Evolutionary conservation across 1,140 invertebrate genomes (phyloP).

Genomic region (Gerris buenoi): DNA sequence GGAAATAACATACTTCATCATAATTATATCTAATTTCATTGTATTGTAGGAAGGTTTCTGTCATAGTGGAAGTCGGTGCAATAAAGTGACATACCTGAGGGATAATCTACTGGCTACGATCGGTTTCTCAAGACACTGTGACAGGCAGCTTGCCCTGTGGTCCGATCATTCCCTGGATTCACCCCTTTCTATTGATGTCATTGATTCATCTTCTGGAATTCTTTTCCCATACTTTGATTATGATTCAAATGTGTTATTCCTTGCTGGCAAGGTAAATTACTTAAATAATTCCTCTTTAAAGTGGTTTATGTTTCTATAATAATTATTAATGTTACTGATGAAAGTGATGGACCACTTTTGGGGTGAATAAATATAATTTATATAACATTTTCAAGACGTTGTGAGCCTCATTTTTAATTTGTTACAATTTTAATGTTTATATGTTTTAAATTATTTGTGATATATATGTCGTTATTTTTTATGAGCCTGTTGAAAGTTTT

Average conservation of each 20-base stretch:
- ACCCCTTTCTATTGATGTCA: slow-evolving; percentile 63
- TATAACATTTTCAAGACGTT: no score
- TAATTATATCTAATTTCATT: no score
- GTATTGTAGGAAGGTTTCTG: slow-evolving; percentile 67
- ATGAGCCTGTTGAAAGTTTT: no score
- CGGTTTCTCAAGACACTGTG: slow-evolving; percentile 78
- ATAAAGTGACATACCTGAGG: slow-evolving; percentile 78
- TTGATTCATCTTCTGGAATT: slow-evolving; percentile 83
- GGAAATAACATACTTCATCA: no score
- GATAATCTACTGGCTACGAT: slow-evolving; percentile 65
- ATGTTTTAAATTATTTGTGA: no score
- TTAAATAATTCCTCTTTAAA: slow-evolving; percentile 3
- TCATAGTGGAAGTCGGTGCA: slow-evolving; percentile 64
- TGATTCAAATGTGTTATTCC: slow-evolving; percentile 74
- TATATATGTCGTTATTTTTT: no score
- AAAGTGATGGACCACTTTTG: background rate
- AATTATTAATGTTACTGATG: background rate
- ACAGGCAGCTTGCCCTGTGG: slow-evolving; percentile 80
- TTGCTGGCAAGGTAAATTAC: slow-evolving; percentile 56
- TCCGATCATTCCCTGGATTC: slow-evolving; percentile 58
- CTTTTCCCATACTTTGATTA: slow-evolving; percentile 85
- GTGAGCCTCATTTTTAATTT: no score
- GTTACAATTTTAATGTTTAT: background rate
- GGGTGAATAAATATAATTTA: background rate
- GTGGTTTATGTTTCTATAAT: slow-evolving; percentile 8